phyloP scores from a whole-genome alignment of 2,888 invertebrate species.

The Bellardia pandia region DNA sequence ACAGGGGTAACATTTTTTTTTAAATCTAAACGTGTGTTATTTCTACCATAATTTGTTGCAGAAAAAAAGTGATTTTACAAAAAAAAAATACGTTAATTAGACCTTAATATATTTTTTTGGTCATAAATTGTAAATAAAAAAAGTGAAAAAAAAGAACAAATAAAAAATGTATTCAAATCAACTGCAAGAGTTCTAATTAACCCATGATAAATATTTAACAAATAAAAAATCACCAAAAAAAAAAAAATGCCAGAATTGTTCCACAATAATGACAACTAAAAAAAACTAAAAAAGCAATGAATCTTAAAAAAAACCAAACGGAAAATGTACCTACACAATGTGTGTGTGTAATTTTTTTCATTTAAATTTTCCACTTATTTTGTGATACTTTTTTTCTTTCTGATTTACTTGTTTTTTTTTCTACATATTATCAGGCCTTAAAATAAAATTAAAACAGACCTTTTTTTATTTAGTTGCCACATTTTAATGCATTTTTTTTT shows the following conservation, averaged over 20 bases:
- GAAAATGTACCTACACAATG: conserved; percentile 59
- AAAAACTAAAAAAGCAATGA: conserved; percentile 46
- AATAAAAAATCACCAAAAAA: conserved; percentile 33
- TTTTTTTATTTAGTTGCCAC: conserved; percentile 40
- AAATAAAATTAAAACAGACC: conserved; percentile 37
- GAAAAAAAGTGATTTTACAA: conserved; percentile 16
- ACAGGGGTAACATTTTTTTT: conserved; percentile 60
- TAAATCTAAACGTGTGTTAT: conserved; percentile 53
- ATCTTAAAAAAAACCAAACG: conserved; percentile 26
- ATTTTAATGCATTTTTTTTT: conserved; percentile 53
- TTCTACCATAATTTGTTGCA: conserved; percentile 25
- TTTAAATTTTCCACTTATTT: conserved; percentile 51
- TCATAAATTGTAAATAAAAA: conserved; percentile 48
- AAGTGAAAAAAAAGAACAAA: conserved; percentile 12
- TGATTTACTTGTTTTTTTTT: conserved; percentile 41
- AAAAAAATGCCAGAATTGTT: conserved; percentile 41
- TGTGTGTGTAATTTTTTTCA: neutral
- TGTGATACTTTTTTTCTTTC: conserved; percentile 4
- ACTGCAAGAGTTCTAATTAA: conserved; percentile 71
- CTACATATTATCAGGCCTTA: conserved; percentile 10
- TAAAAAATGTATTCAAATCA: conserved; percentile 57
- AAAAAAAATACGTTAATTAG: conserved; percentile 66
- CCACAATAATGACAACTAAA: conserved; percentile 61
- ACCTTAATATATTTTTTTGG: conserved; percentile 46
- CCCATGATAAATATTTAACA: conserved; percentile 59